Percentiles rank a stretch among this genome's conserved stretches.
Evolutionary conservation across 2,113 vertebrate species (phyloP).

Genomic region (Odontophorus gujanensis): DNA sequence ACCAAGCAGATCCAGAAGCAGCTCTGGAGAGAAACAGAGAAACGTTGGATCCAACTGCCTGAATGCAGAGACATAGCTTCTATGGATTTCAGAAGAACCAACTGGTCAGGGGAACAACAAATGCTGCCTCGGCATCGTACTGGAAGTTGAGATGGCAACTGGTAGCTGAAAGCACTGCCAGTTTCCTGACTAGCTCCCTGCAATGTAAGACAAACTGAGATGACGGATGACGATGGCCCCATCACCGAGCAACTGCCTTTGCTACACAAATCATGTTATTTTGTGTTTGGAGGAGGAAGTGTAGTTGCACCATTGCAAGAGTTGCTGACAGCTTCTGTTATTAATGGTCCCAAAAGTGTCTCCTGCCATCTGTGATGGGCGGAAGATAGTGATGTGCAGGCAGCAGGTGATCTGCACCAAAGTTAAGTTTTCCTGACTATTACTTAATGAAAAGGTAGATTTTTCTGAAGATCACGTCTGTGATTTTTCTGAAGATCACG

Average conservation of each 20-base stretch:
- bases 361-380: conserved; percentile 53
- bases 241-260: conserved; percentile 39
- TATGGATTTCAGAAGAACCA: background rate
- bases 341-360: conserved; percentile 39
- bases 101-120: background rate
- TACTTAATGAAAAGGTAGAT: background rate
- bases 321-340: conserved; percentile 56
- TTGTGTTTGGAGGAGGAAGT: conserved; percentile 15
- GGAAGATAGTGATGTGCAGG: background rate
- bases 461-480: background rate
- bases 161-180: conserved; percentile 19
- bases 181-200: conserved; percentile 11
- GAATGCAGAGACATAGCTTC: background rate
- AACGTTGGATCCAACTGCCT: background rate
- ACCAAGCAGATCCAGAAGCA: accelerated
- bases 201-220: conserved; percentile 28
- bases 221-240: conserved; percentile 39
- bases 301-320: conserved; percentile 42
- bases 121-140: background rate
- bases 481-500: background rate
- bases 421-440: background rate
- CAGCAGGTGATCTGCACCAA: background rate
- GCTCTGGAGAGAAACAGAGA: background rate
- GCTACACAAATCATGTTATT: conserved; percentile 39
- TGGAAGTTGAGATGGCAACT: background rate